These are phyloP conservation scores for Premnoplex brunnescens DNA, from an alignment of 2,797 vertebrate genomes.

Conservation along the genomic window DNA sequence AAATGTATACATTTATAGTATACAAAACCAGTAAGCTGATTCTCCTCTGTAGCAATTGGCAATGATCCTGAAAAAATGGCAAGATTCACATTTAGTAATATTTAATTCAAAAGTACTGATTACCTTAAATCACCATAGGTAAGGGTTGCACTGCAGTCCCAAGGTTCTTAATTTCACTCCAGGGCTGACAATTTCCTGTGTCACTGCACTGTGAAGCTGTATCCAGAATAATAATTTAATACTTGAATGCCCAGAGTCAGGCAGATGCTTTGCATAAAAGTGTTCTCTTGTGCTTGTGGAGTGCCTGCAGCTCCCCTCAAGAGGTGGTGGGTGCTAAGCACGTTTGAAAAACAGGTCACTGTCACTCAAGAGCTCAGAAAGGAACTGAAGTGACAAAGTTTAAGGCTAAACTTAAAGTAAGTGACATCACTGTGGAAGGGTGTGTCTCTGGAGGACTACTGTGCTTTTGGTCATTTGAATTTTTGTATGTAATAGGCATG, in stretches of 20 bases:
- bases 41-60: neutral
- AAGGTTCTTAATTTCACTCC: neutral
- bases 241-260: conserved; percentile 35
- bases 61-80: neutral
- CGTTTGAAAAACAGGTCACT: conserved; percentile 36
- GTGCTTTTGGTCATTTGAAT: neutral
- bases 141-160: neutral
- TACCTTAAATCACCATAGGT: neutral
- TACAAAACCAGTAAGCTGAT: neutral
- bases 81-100: neutral
- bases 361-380: neutral
- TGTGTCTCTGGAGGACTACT: neutral
- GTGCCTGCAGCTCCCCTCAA: conserved; percentile 1
- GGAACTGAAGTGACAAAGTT: neutral
- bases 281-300: neutral
- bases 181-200: neutral
- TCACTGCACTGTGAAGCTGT: neutral
- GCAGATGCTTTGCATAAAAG: conserved; percentile 36
- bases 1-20: neutral
- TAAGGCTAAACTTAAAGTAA: neutral
- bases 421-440: neutral
- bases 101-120: neutral
- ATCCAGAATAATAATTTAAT: conserved; percentile 50
- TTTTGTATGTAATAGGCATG: neutral
- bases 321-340: conserved; percentile 28